These are phyloP conservation scores for Ochotona princeps DNA, from an alignment of 2,113 vertebrate species.

Conservation along the genomic window DNA sequence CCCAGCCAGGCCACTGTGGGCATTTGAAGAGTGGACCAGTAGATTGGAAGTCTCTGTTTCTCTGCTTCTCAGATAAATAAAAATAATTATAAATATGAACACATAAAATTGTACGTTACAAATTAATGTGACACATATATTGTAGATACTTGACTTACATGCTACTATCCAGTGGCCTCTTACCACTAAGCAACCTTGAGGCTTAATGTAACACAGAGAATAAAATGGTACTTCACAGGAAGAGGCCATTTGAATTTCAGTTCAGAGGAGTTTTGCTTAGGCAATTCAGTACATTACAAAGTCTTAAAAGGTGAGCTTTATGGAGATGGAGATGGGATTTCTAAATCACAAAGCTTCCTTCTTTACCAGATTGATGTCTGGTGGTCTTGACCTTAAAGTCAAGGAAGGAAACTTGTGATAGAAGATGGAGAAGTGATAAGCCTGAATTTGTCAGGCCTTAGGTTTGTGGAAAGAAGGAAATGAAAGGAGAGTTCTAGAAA, in stretches of 20 bases:
- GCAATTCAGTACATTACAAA: neutral
- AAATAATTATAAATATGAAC: neutral
- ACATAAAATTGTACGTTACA: neutral
- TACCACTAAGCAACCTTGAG: neutral
- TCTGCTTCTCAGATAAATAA: neutral
- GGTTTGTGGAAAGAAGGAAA: neutral
- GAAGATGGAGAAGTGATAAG: neutral
- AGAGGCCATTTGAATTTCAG: conserved; percentile 14
- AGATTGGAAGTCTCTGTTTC: too few species aligned
- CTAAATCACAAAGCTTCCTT: neutral
- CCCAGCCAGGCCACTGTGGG: too few species aligned
- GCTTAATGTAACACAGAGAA: neutral
- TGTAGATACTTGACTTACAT: neutral
- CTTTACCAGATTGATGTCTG: neutral
- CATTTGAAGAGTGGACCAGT: too few species aligned
- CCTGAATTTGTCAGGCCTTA: neutral
- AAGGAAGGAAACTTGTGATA: neutral
- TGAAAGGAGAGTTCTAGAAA: neutral
- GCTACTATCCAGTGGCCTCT: neutral
- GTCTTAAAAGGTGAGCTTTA: conserved; percentile 8
- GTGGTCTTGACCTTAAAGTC: neutral
- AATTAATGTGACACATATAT: neutral
- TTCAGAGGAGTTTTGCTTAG: neutral
- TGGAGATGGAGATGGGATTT: neutral
- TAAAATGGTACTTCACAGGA: neutral